phyloP scores from a whole-genome alignment of 1,140 invertebrate species.

The Drosophila serrata region DNA sequence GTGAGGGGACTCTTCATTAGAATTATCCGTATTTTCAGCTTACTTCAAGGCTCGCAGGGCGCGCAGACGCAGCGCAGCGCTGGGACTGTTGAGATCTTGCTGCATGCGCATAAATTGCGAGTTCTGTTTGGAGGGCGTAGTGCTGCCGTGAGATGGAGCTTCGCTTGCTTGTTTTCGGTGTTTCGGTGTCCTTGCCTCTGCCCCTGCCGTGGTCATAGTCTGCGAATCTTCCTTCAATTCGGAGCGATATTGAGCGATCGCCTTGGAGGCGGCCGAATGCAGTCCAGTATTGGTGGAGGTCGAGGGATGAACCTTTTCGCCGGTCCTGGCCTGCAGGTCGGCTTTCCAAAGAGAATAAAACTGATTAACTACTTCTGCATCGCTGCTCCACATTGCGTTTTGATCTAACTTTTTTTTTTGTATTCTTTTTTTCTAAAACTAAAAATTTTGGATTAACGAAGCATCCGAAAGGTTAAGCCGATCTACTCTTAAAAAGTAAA shows the following conservation, averaged over 20 bases:
- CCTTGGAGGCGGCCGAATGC: constrained; percentile 9
- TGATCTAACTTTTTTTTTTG: not conserved
- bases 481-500: not conserved
- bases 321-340: constrained; percentile 5
- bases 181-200: not conserved
- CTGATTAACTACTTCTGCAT: constrained; percentile 15
- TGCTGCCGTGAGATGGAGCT: not conserved
- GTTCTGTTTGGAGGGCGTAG: constrained; percentile 22
- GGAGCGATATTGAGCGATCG: constrained; percentile 1
- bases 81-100: constrained; percentile 79
- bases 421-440: constrained; percentile 5
- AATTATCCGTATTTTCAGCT: constrained; percentile 19
- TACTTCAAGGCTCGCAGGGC: constrained; percentile 76
- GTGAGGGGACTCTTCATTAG: no score
- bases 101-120: constrained; percentile 52
- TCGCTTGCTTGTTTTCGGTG: not conserved
- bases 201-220: constrained; percentile 1
- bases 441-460: constrained; percentile 30
- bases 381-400: constrained; percentile 21
- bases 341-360: constrained; percentile 28
- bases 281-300: not conserved
- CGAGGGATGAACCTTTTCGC: constrained; percentile 13
- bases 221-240: constrained; percentile 3
- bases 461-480: constrained; percentile 20
- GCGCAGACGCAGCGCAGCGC: constrained; percentile 62